Evolutionary conservation across 2,888 invertebrate species (phyloP), one percentile per base, ranked within the genome.

Genomic region (Cephus runcator): DNA sequence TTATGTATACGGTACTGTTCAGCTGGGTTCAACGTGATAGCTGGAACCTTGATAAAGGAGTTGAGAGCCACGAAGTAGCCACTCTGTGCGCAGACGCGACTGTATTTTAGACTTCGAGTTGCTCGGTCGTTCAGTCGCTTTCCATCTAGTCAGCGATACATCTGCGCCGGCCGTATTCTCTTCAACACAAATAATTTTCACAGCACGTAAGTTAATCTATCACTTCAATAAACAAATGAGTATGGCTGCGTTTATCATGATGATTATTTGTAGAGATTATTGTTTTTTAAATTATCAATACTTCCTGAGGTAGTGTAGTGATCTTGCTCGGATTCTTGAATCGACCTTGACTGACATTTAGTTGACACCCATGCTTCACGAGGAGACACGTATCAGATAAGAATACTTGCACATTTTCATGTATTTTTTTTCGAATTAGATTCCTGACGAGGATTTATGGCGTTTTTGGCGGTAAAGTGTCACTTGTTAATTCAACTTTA

Each of bases 331-430:
- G 56, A 56, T 23, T 56, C 56, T 56, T 56, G 71, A 81, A 83
- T 81, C 34, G 88, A 88, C 88, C 88, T 89, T 88, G 89, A 88
- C 85, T 89, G 89, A 88, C 88, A 88, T 89, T 87, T 84, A 75
- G 56, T 40, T 71, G 75, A 71, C 34, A 34, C 30, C 30, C 71
- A 34, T 71, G 23, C 56, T 9, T 56, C 56, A 9, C 9, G 6
- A 56, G 23, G 23, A 23, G 23, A 9, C 23, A 40, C 40, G 9
- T 23, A 56, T 23, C 23, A 56, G 56, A 56, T 23, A 56, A 23
- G 56, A 56, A 23, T 23, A 56, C 23, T 23, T 40, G 40, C 40
- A 40, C 40, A 40, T 56, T 56, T 56, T 23, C 1, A 56, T 23
- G 6, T 12, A 12, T 12, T 56, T 56, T 23, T 2, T 56, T 56